Conservation (phyloP, 2,797 vertebrate genomes). For the Merluccius polli region DNA sequence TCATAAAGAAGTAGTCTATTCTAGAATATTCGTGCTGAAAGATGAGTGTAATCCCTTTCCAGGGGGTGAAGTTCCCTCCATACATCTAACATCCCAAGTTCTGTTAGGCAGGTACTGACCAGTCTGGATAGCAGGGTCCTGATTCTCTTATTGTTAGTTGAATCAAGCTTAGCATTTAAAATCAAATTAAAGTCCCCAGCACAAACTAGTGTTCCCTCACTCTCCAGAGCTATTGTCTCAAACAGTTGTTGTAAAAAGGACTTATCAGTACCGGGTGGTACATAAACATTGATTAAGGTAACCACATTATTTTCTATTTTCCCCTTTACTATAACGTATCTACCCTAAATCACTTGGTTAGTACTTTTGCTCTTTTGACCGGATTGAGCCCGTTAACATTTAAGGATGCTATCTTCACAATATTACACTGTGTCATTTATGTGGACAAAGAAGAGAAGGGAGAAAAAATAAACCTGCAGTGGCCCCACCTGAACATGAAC, state of each 20-base stretch:
- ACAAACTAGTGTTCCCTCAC: constrained; percentile 8
- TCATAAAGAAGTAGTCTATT: constrained; percentile 8
- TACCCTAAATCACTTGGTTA: background rate
- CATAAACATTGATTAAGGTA: constrained; percentile 17
- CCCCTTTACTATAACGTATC: background rate
- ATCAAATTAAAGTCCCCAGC: no score
- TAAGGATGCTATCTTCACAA: background rate
- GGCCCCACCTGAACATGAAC: no score
- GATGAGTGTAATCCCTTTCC: background rate
- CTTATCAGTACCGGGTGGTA: constrained; percentile 4
- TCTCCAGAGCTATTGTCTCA: background rate
- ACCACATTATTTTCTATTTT: background rate
- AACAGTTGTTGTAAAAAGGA: background rate
- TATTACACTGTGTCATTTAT: no score
- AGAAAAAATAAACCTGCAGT: no score
- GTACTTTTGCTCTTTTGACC: background rate
- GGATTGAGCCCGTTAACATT: background rate
- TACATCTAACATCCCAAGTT: constrained; percentile 2
- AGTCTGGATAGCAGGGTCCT: background rate
- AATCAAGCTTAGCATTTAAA: no score
- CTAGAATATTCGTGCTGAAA: background rate
- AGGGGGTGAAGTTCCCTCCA: background rate
- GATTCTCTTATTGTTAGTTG: no score
- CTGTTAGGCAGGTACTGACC: background rate
- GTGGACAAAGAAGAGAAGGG: no score